These are phyloP conservation scores for Rotaria socialis DNA, from an alignment of 2,888 invertebrate genomes.

Conservation along the genomic window DNA sequence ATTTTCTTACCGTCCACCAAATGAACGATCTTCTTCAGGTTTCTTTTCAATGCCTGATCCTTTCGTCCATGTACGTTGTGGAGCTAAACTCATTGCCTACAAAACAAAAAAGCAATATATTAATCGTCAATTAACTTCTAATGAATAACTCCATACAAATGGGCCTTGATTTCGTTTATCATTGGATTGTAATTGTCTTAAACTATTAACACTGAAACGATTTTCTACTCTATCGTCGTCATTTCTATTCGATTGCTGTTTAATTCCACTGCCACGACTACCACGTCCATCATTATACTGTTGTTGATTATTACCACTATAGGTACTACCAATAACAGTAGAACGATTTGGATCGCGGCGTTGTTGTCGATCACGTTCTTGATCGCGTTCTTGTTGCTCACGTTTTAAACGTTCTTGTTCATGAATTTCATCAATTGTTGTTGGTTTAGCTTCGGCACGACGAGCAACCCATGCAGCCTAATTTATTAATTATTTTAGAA, in stretches of 20 bases:
- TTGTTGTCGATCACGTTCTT: slow-evolving; percentile 32
- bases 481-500: neutral
- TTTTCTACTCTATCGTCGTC: neutral
- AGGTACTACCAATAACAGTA: neutral
- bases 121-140: neutral
- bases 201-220: neutral
- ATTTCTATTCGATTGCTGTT: slow-evolving; percentile 5
- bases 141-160: neutral
- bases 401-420: slow-evolving; percentile 34
- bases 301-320: neutral
- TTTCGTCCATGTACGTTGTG: neutral
- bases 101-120: neutral
- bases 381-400: neutral
- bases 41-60: slow-evolving; percentile 7
- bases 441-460: neutral
- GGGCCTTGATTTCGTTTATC: slow-evolving; percentile 1
- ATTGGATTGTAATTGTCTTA: slow-evolving; percentile 11
- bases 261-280: slow-evolving; percentile 16
- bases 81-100: neutral
- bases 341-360: neutral
- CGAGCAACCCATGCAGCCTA: neutral
- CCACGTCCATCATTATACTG: slow-evolving; percentile 8
- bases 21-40: slow-evolving; percentile 9
- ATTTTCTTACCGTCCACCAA: neutral
- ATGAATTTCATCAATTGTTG: slow-evolving; percentile 32